Evolutionary conservation across 2,888 invertebrate genomes (phyloP).

Genomic region (Halictus quadricinctus): DNA sequence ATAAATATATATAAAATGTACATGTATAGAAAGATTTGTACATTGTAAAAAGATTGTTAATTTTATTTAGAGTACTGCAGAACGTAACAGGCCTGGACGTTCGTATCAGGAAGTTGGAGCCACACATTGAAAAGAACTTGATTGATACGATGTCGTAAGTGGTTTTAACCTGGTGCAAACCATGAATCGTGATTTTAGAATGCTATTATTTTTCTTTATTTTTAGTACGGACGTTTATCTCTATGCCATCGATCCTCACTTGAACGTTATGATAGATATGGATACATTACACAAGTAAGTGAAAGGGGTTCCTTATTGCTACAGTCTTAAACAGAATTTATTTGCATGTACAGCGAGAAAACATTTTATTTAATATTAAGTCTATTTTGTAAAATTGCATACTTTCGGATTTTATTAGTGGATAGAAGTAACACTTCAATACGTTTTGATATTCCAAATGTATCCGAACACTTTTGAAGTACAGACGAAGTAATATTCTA

Average conservation of each 20-base stretch:
- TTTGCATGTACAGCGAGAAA: too few species aligned
- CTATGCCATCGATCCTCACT: slow-evolving; percentile 92
- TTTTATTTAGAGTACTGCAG: slow-evolving; percentile 84
- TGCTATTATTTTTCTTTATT: neutral
- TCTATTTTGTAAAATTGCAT: too few species aligned
- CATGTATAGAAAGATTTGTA: too few species aligned
- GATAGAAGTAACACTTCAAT: neutral
- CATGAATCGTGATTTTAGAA: neutral
- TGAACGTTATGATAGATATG: slow-evolving; percentile 92
- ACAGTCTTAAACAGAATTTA: too few species aligned
- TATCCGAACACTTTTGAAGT: too few species aligned
- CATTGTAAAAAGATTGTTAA: neutral
- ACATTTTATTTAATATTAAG: too few species aligned
- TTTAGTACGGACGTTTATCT: slow-evolving; percentile 92
- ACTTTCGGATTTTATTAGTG: too few species aligned
- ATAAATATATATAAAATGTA: too few species aligned
- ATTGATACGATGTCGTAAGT: slow-evolving; percentile 88
- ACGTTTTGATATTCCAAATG: too few species aligned
- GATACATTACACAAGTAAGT: slow-evolving; percentile 89
- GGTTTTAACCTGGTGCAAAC: neutral
- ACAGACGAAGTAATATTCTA: too few species aligned
- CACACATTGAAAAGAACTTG: slow-evolving; percentile 87
- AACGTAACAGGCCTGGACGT: slow-evolving; percentile 91
- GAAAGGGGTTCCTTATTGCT: neutral
- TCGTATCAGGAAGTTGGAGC: slow-evolving; percentile 90